These are phyloP conservation scores for Oostethus manadensis DNA, from an alignment of 2,113 vertebrate genomes.

Conservation along the genomic window DNA sequence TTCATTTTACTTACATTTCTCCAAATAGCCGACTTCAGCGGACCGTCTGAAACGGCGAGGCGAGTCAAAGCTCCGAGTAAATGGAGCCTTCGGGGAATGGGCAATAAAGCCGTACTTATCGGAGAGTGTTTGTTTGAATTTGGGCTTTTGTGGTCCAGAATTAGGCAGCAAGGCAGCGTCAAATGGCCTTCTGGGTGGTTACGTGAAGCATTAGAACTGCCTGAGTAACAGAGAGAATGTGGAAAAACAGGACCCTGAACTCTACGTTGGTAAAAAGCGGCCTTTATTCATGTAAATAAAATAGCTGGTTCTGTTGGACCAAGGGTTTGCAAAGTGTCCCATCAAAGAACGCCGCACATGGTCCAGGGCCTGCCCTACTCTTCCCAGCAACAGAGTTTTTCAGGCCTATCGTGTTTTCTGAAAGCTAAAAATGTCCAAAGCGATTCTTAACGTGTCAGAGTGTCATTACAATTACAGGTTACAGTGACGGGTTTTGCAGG, in stretches of 20 bases:
- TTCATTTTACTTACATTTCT: not conserved
- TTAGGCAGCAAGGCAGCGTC: not conserved
- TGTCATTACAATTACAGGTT: no score
- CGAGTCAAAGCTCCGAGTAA: conserved; percentile 7
- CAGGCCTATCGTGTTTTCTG: not conserved
- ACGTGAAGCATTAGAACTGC: conserved; percentile 4
- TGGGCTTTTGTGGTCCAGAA: not conserved
- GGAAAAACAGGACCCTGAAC: not conserved
- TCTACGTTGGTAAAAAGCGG: not conserved
- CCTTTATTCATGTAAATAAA: not conserved
- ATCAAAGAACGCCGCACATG: no score
- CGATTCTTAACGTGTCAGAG: no score
- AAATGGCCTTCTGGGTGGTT: not conserved
- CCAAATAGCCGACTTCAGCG: no score
- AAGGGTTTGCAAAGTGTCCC: no score
- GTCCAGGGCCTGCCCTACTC: no score
- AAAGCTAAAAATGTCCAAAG: no score
- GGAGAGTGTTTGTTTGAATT: conserved; percentile 8
- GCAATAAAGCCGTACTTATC: not conserved
- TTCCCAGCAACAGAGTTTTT: no score
- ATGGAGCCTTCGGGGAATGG: conserved; percentile 6
- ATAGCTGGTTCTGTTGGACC: not conserved
- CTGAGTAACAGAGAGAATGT: not conserved
- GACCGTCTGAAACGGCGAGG: not conserved
- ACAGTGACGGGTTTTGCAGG: no score